phyloP scores from a whole-genome alignment of 2,113 vertebrate species.

The Acanthochromis polyacanthus region DNA sequence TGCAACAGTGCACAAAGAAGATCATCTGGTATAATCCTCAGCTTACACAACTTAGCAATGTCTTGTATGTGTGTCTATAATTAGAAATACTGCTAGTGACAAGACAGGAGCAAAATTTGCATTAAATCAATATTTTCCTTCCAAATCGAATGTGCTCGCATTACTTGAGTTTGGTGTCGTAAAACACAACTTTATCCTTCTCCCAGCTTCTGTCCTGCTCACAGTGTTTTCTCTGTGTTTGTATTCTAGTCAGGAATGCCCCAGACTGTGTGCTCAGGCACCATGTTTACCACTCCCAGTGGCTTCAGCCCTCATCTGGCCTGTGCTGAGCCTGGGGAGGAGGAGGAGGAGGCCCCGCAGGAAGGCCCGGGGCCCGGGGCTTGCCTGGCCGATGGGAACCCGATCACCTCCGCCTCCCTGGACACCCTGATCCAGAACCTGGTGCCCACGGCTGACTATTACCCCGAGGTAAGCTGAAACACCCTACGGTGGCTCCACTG shows the following conservation, averaged over 20 bases:
- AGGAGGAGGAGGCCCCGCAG: constrained; percentile 83
- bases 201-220: constrained; percentile 20
- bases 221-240: constrained; percentile 31
- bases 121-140: neutral
- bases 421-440: constrained; percentile 93
- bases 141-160: neutral
- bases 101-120: neutral
- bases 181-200: neutral
- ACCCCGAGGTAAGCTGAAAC: constrained; percentile 86
- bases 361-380: constrained; percentile 85
- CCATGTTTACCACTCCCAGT: constrained; percentile 90
- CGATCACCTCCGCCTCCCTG: constrained; percentile 92
- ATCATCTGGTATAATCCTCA: neutral
- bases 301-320: constrained; percentile 89
- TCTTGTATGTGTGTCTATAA: neutral
- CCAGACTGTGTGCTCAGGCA: constrained; percentile 88
- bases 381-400: constrained; percentile 86
- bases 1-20: neutral
- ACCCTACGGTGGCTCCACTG: neutral
- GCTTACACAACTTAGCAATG: neutral
- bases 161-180: neutral
- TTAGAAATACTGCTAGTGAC: neutral
- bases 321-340: constrained; percentile 80
- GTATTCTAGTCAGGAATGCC: constrained; percentile 89
- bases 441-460: constrained; percentile 93